Evolutionary conservation across 1,140 invertebrate genomes (phyloP).

Genomic region (Daktulosphaira vitifoliae): DNA sequence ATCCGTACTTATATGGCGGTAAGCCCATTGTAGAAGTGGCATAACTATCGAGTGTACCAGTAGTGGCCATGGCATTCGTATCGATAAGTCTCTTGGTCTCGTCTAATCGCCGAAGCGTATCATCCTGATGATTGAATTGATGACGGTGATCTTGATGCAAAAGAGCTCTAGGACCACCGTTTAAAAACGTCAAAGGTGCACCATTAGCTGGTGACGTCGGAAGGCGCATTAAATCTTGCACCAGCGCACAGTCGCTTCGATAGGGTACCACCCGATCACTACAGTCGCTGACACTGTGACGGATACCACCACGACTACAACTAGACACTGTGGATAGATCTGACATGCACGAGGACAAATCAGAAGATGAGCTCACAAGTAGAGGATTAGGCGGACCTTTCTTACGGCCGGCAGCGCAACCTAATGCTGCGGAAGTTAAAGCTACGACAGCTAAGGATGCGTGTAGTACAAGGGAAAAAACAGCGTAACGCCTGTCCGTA

Average conservation of each 20-base stretch:
- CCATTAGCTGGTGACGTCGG: slow-evolving; percentile 20
- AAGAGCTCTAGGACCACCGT: slow-evolving; percentile 21
- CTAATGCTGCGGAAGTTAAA: slow-evolving; percentile 40
- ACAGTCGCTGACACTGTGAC: slow-evolving; percentile 37
- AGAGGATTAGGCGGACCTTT: slow-evolving; percentile 1
- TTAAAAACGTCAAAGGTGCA: slow-evolving; percentile 34
- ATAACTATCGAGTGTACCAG: neutral
- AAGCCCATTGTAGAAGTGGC: slow-evolving; percentile 5
- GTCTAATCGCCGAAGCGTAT: slow-evolving; percentile 13
- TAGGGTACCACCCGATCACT: slow-evolving; percentile 16
- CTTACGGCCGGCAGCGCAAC: slow-evolving; percentile 16
- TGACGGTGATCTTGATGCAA: neutral
- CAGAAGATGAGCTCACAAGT: slow-evolving; percentile 37
- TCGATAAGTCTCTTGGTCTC: slow-evolving; percentile 32
- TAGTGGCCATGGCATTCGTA: slow-evolving; percentile 19
- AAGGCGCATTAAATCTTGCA: slow-evolving; percentile 36
- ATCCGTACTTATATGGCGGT: slow-evolving; percentile 6
- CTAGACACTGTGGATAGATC: slow-evolving; percentile 37
- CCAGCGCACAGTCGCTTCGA: slow-evolving; percentile 32
- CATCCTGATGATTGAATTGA: neutral
- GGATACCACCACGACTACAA: slow-evolving; percentile 26
- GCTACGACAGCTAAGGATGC: slow-evolving; percentile 42
- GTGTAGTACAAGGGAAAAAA: slow-evolving; percentile 48
- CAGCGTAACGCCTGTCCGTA: slow-evolving; percentile 43
- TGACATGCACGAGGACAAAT: slow-evolving; percentile 38